Conservation (phyloP, 2,797 vertebrate genomes). For the Pseudochirops corinnae region DNA sequence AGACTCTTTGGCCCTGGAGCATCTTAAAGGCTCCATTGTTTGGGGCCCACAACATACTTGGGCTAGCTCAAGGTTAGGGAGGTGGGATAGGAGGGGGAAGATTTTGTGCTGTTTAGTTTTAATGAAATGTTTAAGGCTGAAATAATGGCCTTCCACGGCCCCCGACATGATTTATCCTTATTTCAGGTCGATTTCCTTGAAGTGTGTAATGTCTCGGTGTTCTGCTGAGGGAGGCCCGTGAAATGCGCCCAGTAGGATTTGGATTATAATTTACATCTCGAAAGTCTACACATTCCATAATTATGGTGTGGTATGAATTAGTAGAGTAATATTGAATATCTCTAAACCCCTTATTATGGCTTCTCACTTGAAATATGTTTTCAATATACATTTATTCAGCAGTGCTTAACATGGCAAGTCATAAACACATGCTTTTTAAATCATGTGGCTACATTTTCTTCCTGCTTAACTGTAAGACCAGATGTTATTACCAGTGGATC, state of each 20-base stretch:
- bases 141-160: constrained; percentile 59
- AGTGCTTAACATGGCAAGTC: constrained; percentile 76
- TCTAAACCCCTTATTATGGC: constrained; percentile 79
- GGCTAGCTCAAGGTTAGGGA: constrained; percentile 14
- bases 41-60: neutral
- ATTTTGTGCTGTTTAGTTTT: constrained; percentile 63
- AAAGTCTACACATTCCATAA: constrained; percentile 79
- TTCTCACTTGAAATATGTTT: constrained; percentile 80
- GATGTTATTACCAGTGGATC: constrained; percentile 68
- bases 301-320: constrained; percentile 80
- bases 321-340: constrained; percentile 79
- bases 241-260: constrained; percentile 23
- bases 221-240: neutral
- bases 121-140: constrained; percentile 77
- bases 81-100: neutral
- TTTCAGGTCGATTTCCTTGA: constrained; percentile 69
- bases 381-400: constrained; percentile 81
- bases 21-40: constrained; percentile 35
- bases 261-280: constrained; percentile 75
- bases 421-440: constrained; percentile 78
- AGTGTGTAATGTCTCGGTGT: constrained; percentile 60
- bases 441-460: constrained; percentile 69
- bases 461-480: constrained; percentile 74
- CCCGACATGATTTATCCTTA: constrained; percentile 68
- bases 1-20: constrained; percentile 32